A percentile compares a stretch with the other conserved stretches of the same genome.
These are phyloP conservation scores for Gnathonemus echidnorhynchus DNA, from an alignment of 2,113 vertebrate genomes.

Conservation along the genomic window DNA sequence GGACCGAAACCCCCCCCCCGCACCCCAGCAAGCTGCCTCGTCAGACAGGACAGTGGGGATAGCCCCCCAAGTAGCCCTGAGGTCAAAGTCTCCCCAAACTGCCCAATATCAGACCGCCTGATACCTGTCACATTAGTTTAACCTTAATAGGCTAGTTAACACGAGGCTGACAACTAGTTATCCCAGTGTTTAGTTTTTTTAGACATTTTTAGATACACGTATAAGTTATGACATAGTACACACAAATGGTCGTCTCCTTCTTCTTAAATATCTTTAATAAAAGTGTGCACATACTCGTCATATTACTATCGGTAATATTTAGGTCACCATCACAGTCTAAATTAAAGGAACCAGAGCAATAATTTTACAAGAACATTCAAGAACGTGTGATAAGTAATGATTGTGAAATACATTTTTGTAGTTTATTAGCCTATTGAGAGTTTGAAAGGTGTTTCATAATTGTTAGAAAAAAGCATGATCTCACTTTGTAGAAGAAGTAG, in stretches of 20 bases:
- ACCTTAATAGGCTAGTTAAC: not conserved
- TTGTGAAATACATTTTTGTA: not conserved
- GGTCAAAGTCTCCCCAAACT: not conserved
- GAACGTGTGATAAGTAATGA: not conserved
- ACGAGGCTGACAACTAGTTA: not conserved
- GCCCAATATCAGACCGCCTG: not conserved
- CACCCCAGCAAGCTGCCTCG: not conserved
- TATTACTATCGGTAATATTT: not conserved
- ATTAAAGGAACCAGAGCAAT: not conserved
- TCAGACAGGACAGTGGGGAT: not conserved
- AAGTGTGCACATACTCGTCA: not conserved
- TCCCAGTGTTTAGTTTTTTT: not conserved
- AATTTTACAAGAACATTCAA: not conserved
- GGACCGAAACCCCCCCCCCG: conserved; percentile 34
- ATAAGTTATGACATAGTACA: not conserved
- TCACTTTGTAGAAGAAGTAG: not conserved
- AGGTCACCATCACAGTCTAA: not conserved
- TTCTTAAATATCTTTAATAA: not conserved
- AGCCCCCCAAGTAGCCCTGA: not conserved
- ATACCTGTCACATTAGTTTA: not conserved
- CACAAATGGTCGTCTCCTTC: not conserved
- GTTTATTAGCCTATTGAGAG: not conserved
- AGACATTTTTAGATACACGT: not conserved
- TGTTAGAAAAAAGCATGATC: not conserved
- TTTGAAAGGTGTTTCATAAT: not conserved